Conservation (phyloP, 2,113 vertebrate species). For the Brevimyrus niger region DNA sequence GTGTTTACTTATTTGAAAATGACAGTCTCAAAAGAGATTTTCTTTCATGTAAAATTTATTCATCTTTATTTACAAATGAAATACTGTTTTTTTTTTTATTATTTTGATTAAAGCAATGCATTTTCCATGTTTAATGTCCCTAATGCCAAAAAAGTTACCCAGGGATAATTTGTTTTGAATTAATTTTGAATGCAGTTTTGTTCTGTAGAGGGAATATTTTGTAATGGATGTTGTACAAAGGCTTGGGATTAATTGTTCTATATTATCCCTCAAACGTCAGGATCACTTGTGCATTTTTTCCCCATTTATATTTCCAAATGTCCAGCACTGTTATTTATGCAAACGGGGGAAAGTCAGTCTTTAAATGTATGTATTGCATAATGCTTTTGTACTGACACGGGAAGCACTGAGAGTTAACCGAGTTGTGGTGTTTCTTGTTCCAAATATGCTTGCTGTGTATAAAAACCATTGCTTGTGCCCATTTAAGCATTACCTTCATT, state of each 20-base stretch:
- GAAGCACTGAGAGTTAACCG: constrained; percentile 34
- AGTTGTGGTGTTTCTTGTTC: constrained; percentile 24
- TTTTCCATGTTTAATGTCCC: constrained; percentile 45
- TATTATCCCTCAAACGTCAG: neutral
- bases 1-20: neutral
- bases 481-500: constrained; percentile 68
- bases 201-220: constrained; percentile 33
- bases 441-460: constrained; percentile 29
- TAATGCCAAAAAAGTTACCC: constrained; percentile 71
- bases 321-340: constrained; percentile 54
- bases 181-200: constrained; percentile 45
- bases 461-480: constrained; percentile 16
- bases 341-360: constrained; percentile 60
- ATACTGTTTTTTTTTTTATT: neutral
- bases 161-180: constrained; percentile 35
- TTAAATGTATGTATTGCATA: constrained; percentile 56
- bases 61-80: constrained; percentile 14
- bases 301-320: constrained; percentile 47
- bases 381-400: constrained; percentile 45
- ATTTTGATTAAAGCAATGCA: neutral
- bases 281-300: neutral
- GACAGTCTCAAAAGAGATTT: neutral
- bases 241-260: neutral
- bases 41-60: neutral
- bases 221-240: constrained; percentile 21